Base-by-base conservation (phyloP, 1,140 invertebrate species). In the Brachionus sp. region DNA sequence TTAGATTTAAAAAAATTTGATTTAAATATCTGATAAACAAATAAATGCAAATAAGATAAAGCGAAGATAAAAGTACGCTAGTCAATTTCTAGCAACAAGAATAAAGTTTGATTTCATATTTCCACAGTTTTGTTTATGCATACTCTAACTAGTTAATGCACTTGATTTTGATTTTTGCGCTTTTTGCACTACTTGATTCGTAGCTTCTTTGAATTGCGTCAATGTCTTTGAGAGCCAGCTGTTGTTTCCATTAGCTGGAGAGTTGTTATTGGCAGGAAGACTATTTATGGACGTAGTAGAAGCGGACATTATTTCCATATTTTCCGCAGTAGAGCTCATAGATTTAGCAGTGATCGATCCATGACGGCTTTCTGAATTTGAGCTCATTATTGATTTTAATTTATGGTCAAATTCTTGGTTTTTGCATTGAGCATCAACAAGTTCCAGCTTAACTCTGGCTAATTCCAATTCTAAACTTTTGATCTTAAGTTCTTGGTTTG, bases 121-220 rank as follows among this genome's bases (percentile, higher is more conserved):
- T 6, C 50, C n/a, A 0, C 19, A 16, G 16, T 19, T 23, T 9
- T 19, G 6, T 57, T 9, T 57, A 19, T 19, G 19, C 44, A 50
- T n/a, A n/a, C 44, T 19, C 9, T 0, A 2, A 19, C 7, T 57
- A 29, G 29, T 29, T 29, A 16, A 57, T n/a, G 7, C 16, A 57
- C 19, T 57, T 57, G 19, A 19, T 62, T 80, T 80, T 0, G 62
- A 19, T 66, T 80, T 80, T 64, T 80, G 77, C 0, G 77, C 77
- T 42, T 80, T 80, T 80, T 80, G 77, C 2, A 80, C 77, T 16
- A 80, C 77, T 42, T 80, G 46, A 82, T 44, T 66, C n/a, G 80
- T 68, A 6, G 62, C 80, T 29, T 82, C 80, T 70, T 82, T 82
- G 19, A 82, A 66, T 35, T 66, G 37, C 16, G 29, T 82, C 13